Percentiles rank a stretch among this genome's conserved stretches.
phyloP scores from a whole-genome alignment of 1,140 invertebrate genomes.

The Caenorhabditis remanei region DNA sequence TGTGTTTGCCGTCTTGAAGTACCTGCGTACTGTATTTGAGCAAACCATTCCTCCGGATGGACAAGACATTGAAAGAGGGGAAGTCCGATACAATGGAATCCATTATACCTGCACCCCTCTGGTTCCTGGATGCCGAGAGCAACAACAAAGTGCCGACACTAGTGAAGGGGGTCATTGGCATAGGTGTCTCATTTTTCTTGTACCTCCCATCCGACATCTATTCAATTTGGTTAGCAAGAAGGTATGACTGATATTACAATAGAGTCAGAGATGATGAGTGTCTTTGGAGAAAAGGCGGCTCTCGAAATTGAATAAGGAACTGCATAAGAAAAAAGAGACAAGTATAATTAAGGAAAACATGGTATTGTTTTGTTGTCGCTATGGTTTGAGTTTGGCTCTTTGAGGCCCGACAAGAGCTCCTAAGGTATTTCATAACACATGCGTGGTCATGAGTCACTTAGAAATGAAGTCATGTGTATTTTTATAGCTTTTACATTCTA shows the following conservation, averaged over 20 bases:
- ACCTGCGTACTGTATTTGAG: conserved; percentile 33
- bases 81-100: conserved; percentile 48
- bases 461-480: too few relatives aligned
- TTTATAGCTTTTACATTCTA: too few relatives aligned
- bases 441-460: not conserved
- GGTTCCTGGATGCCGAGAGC: conserved; percentile 52
- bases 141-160: conserved; percentile 40
- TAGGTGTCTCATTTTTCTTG: conserved; percentile 52
- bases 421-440: not conserved
- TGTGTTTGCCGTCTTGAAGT: conserved; percentile 46
- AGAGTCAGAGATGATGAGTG: conserved; percentile 54
- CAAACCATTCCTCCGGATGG: conserved; percentile 42
- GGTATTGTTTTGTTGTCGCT: conserved; percentile 26
- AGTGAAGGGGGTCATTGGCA: conserved; percentile 31
- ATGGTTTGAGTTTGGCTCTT: not conserved
- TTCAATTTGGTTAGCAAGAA: conserved; percentile 53
- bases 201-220: conserved; percentile 5
- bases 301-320: conserved; percentile 47
- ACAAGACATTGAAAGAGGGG: not conserved
- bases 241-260: conserved; percentile 47
- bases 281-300: conserved; percentile 36
- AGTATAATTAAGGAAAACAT: conserved; percentile 6
- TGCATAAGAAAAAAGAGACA: conserved; percentile 30
- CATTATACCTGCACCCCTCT: conserved; percentile 36
- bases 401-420: not conserved